Conservation (phyloP, 2,113 vertebrate genomes). For the Malurus elegans region DNA sequence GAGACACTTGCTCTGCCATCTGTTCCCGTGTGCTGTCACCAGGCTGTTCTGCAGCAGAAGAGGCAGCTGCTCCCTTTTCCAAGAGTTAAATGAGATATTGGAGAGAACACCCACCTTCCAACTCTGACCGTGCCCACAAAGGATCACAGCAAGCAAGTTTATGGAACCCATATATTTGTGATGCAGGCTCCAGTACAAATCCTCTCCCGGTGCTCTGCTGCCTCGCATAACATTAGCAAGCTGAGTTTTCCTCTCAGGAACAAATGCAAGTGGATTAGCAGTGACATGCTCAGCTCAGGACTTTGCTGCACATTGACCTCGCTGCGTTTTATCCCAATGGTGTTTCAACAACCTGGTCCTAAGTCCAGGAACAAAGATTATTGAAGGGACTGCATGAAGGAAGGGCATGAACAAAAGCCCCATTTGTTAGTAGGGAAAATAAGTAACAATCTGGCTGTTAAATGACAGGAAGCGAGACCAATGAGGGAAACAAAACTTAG, state of each 20-base stretch:
- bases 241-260: neutral
- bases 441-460: neutral
- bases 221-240: neutral
- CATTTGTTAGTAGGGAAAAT: slow-evolving; percentile 18
- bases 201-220: neutral
- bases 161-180: neutral
- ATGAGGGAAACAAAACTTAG: slow-evolving; percentile 9
- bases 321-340: neutral
- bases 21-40: slow-evolving; percentile 33
- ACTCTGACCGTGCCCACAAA: neutral
- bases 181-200: neutral
- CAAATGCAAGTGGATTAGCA: neutral
- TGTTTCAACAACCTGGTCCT: neutral
- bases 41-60: slow-evolving; percentile 9
- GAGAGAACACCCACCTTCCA: neutral
- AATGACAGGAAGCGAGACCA: slow-evolving; percentile 42
- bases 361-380: neutral
- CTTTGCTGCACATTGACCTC: neutral
- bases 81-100: neutral
- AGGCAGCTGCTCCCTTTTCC: slow-evolving; percentile 51
- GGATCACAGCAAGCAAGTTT: neutral
- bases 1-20: slow-evolving; percentile 52
- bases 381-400: neutral
- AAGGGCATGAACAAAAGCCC: slow-evolving; percentile 32
- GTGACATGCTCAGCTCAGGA: neutral